Conservation (phyloP, 1,140 invertebrate species). For the Meloidogyne floridensis region DNA sequence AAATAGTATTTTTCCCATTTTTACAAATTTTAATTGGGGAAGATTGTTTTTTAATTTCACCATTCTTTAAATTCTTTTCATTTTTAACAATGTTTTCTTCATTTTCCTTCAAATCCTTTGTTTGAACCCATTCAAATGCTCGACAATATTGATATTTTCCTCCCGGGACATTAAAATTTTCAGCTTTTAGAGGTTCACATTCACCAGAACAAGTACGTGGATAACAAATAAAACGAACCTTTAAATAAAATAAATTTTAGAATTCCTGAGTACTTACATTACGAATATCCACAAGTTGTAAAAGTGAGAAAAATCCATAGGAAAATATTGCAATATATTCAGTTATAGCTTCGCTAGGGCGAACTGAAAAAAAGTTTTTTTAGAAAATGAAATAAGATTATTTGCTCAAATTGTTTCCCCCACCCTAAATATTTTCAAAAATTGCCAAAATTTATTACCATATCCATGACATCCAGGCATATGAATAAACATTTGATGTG, state of each 20-base stretch:
- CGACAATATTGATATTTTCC: constrained; percentile 63
- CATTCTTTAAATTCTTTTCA: neutral
- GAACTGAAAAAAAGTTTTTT: constrained; percentile 45
- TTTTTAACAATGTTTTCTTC: neutral
- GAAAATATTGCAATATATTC: constrained; percentile 56
- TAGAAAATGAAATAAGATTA: too few species aligned
- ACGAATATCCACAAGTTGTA: constrained; percentile 57
- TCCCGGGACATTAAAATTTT: constrained; percentile 51
- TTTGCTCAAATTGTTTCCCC: too few species aligned
- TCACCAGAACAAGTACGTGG: constrained; percentile 64
- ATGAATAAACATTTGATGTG: constrained; percentile 49
- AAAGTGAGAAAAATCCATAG: constrained; percentile 51
- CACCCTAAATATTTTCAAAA: neutral
- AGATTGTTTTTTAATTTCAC: neutral
- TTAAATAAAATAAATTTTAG: neutral
- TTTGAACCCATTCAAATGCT: constrained; percentile 56
- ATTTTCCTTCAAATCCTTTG: constrained; percentile 25
- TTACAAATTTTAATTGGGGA: neutral
- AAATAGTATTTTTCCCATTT: constrained; percentile 10
- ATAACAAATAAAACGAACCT: constrained; percentile 60
- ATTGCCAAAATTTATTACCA: constrained; percentile 32
- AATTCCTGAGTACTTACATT: neutral
- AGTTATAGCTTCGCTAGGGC: constrained; percentile 49
- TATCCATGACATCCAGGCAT: constrained; percentile 57
- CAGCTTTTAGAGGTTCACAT: constrained; percentile 59